Percentiles rank a stretch among this genome's conserved stretches.
Evolutionary conservation across 2,888 invertebrate genomes (phyloP).

Genomic region (Trimorus sp.): DNA sequence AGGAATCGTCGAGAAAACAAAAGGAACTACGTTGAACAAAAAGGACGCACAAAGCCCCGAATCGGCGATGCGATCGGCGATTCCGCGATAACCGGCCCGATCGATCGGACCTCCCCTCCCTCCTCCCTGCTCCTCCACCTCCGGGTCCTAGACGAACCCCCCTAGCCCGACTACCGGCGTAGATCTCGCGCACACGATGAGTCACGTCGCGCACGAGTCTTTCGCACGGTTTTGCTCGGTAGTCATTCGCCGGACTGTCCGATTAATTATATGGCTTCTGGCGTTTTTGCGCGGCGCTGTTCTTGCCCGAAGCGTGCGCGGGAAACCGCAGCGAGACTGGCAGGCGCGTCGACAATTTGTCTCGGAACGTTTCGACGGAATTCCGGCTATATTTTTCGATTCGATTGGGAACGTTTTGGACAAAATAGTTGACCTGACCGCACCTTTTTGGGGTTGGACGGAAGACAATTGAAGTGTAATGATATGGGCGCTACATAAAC

Average conservation of each 20-base stretch:
- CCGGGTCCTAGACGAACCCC: too few relatives aligned
- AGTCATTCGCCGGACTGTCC: slow-evolving; percentile 68
- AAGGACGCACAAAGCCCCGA: slow-evolving; percentile 28
- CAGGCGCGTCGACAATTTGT: slow-evolving; percentile 54
- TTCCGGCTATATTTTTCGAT: too few relatives aligned
- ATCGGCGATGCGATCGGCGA: slow-evolving; percentile 50
- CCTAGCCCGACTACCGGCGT: slow-evolving; percentile 32
- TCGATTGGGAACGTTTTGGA: too few relatives aligned
- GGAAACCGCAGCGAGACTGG: slow-evolving; percentile 45
- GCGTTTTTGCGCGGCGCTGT: slow-evolving; percentile 58
- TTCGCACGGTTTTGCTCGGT: slow-evolving; percentile 75
- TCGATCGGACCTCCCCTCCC: slow-evolving; percentile 24
- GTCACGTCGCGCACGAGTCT: slow-evolving; percentile 69
- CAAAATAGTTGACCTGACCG: too few relatives aligned
- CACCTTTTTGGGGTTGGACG: too few relatives aligned
- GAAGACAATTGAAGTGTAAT: too few relatives aligned
- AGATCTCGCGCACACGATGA: slow-evolving; percentile 64
- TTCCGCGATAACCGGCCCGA: slow-evolving; percentile 51
- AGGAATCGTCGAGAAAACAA: slow-evolving; percentile 38
- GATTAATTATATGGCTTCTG: slow-evolving; percentile 75
- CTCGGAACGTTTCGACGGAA: background rate
- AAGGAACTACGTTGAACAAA: slow-evolving; percentile 22
- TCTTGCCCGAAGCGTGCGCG: slow-evolving; percentile 16
- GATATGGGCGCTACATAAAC: too few relatives aligned
- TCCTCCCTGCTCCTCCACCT: too few relatives aligned